A percentile compares a stretch with the other conserved stretches of the same genome.
These are phyloP conservation scores for Vanessa atalanta DNA, from an alignment of 1,140 invertebrate species.

Conservation along the genomic window DNA sequence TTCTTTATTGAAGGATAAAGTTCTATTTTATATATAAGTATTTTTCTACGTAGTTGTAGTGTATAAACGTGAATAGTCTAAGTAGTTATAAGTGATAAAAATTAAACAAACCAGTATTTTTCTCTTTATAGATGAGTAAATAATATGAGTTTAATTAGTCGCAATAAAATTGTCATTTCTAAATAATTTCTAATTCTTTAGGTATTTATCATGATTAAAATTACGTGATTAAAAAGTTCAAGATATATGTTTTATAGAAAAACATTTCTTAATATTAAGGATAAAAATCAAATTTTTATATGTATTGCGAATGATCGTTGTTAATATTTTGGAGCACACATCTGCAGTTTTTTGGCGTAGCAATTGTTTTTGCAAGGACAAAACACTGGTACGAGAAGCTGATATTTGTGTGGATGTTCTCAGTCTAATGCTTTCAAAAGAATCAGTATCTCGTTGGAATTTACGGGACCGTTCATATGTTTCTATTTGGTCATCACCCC, in stretches of 20 bases:
- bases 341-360: constrained; percentile 28
- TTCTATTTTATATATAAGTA: too few relatives aligned
- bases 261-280: neutral
- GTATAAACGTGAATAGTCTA: too few relatives aligned
- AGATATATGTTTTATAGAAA: constrained; percentile 7
- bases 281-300: constrained; percentile 11
- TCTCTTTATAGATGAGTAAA: too few relatives aligned
- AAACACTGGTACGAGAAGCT: constrained; percentile 58
- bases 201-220: too few relatives aligned
- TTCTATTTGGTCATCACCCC: constrained; percentile 49
- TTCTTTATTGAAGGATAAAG: too few relatives aligned
- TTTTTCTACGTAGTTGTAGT: too few relatives aligned
- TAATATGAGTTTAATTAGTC: too few relatives aligned
- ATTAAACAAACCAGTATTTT: too few relatives aligned
- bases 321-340: constrained; percentile 40
- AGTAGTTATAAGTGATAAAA: too few relatives aligned
- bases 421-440: constrained; percentile 57
- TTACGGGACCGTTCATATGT: constrained; percentile 30
- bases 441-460: constrained; percentile 38
- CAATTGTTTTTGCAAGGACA: constrained; percentile 41
- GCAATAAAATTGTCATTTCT: too few relatives aligned
- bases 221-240: neutral
- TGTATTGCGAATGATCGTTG: constrained; percentile 42
- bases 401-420: constrained; percentile 41
- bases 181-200: too few relatives aligned